Percentiles rank a stretch among this genome's conserved stretches.
phyloP scores from a whole-genome alignment of 2,888 invertebrate genomes.

The Drosophila limbata region DNA sequence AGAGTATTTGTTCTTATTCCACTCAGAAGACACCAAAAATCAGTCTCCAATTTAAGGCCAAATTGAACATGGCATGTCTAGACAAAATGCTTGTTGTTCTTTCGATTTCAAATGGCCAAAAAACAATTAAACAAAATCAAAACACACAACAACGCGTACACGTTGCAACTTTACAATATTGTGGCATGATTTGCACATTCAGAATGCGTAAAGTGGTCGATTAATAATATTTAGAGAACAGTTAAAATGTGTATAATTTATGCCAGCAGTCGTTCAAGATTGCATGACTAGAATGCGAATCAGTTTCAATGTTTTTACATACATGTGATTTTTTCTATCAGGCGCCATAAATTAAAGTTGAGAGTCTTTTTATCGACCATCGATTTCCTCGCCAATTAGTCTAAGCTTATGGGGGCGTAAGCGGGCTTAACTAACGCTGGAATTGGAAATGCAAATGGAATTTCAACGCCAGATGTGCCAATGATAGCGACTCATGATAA shows the following conservation, averaged over 20 bases:
- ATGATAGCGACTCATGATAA: slow-evolving; percentile 64
- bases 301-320: slow-evolving; percentile 7
- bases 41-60: slow-evolving; percentile 60
- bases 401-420: slow-evolving; percentile 65
- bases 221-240: slow-evolving; percentile 64
- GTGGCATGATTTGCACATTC: slow-evolving; percentile 67
- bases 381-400: slow-evolving; percentile 75
- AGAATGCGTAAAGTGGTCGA: slow-evolving; percentile 66
- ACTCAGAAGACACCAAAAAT: slow-evolving; percentile 27
- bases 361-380: slow-evolving; percentile 36
- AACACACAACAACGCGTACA: slow-evolving; percentile 11
- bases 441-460: slow-evolving; percentile 31
- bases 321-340: neutral
- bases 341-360: slow-evolving; percentile 51
- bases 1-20: neutral
- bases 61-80: slow-evolving; percentile 67
- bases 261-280: slow-evolving; percentile 38
- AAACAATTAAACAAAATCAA: neutral
- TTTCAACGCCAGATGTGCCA: slow-evolving; percentile 66
- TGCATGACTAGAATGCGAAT: slow-evolving; percentile 41
- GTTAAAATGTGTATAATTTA: slow-evolving; percentile 70
- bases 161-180: slow-evolving; percentile 38
- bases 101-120: slow-evolving; percentile 46
- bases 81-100: slow-evolving; percentile 73
- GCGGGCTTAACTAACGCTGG: slow-evolving; percentile 50